Evolutionary conservation across 2,113 vertebrate species (phyloP).

Genomic region (Rafetus swinhoei): DNA sequence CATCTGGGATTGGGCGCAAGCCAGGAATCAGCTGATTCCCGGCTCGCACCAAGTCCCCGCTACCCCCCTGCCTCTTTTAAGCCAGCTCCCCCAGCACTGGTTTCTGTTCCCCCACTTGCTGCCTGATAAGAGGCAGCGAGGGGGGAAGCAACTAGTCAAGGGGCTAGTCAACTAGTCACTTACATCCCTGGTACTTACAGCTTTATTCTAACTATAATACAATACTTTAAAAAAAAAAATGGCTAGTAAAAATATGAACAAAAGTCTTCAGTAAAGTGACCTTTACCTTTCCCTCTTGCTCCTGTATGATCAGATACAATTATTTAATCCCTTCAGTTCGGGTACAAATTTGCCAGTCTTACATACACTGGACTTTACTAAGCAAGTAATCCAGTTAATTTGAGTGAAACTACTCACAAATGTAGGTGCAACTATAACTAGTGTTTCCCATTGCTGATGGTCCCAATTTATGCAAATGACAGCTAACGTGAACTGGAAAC

Average conservation of each 20-base stretch:
- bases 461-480: no score
- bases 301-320: not conserved
- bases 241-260: not conserved
- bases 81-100: no score
- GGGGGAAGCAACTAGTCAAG: no score
- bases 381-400: not conserved
- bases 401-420: not conserved
- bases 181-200: not conserved
- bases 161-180: no score
- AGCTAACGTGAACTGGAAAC: no score
- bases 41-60: no score
- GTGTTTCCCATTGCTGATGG: not conserved
- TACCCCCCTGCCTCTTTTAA: no score
- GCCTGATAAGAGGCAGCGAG: no score
- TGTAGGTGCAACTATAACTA: not conserved
- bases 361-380: not conserved
- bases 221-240: not conserved
- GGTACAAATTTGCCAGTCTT: not conserved
- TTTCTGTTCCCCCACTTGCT: no score
- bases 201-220: fast-evolving
- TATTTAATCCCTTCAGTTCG: not conserved
- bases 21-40: no score
- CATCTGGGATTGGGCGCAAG: no score
- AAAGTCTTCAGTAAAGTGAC: not conserved
- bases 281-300: not conserved